Percentiles rank a stretch among this genome's conserved stretches.
These are phyloP conservation scores for Intellagama lesueurii DNA, from an alignment of 2,797 vertebrate species.

Conservation along the genomic window DNA sequence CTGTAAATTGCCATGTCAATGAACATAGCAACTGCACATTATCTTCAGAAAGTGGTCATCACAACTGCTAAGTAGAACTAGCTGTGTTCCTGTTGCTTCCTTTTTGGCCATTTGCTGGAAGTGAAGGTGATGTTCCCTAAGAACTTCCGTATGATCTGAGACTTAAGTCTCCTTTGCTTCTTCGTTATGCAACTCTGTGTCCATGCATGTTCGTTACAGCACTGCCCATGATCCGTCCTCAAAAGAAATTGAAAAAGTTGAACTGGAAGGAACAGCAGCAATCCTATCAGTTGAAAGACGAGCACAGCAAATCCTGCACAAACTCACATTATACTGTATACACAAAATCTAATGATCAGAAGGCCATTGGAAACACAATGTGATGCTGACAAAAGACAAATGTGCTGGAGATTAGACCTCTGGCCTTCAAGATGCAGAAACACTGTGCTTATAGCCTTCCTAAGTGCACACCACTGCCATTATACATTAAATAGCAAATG, in stretches of 20 bases:
- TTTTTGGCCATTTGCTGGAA: not conserved
- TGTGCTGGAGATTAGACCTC: not conserved
- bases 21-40: not conserved
- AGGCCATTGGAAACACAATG: not conserved
- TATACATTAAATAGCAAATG: not conserved
- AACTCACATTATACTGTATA: not conserved
- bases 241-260: not conserved
- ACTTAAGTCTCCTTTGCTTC: not conserved
- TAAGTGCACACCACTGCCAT: not conserved
- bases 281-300: not conserved
- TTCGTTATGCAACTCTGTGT: not conserved
- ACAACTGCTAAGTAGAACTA: not conserved
- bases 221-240: not conserved
- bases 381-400: not conserved
- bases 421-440: not conserved
- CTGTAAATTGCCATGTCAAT: not conserved
- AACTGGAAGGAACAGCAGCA: not conserved
- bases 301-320: not conserved
- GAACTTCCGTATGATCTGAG: not conserved
- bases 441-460: too few species aligned
- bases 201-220: not conserved
- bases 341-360: not conserved
- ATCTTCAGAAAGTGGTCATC: not conserved
- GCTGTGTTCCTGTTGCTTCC: not conserved
- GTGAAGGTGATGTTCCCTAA: not conserved